phyloP scores from a whole-genome alignment of 2,888 invertebrate genomes.

The Caenorhabditis sinica region DNA sequence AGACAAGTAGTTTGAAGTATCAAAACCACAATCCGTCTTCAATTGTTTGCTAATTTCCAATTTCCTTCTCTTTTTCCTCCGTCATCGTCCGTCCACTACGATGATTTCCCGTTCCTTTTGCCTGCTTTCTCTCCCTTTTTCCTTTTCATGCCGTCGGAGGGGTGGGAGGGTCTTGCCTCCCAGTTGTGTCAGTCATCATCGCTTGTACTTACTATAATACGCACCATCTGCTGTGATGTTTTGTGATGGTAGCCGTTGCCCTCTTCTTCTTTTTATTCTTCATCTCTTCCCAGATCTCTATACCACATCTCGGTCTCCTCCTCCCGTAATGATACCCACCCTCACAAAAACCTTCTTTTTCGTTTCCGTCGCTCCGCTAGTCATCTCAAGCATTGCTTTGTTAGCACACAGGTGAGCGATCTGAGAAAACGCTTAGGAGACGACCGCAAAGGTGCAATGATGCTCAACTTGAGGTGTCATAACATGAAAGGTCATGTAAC shows the following conservation, averaged over 20 bases:
- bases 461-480: conserved; percentile 32
- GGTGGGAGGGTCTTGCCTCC: conserved; percentile 13
- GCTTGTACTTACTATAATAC: conserved; percentile 67
- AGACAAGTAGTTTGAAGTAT: conserved; percentile 16
- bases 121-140: conserved; percentile 44
- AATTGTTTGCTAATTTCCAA: conserved; percentile 64
- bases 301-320: conserved; percentile 19
- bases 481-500: conserved; percentile 34
- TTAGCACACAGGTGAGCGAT: conserved; percentile 63
- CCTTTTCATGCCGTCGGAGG: conserved; percentile 59
- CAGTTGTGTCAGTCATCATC: conserved; percentile 65
- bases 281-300: conserved; percentile 36
- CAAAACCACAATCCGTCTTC: conserved; percentile 53
- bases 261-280: conserved; percentile 2
- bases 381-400: conserved; percentile 63
- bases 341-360: conserved; percentile 13
- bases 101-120: conserved; percentile 59
- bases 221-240: conserved; percentile 64
- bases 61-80: conserved; percentile 51
- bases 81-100: conserved; percentile 58
- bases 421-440: conserved; percentile 59
- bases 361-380: conserved; percentile 28
- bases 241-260: conserved; percentile 57
- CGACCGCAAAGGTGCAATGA: conserved; percentile 23
- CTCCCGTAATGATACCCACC: conserved; percentile 49